These are phyloP conservation scores for Ictalurus furcatus DNA, from an alignment of 2,113 vertebrate genomes.

Conservation along the genomic window DNA sequence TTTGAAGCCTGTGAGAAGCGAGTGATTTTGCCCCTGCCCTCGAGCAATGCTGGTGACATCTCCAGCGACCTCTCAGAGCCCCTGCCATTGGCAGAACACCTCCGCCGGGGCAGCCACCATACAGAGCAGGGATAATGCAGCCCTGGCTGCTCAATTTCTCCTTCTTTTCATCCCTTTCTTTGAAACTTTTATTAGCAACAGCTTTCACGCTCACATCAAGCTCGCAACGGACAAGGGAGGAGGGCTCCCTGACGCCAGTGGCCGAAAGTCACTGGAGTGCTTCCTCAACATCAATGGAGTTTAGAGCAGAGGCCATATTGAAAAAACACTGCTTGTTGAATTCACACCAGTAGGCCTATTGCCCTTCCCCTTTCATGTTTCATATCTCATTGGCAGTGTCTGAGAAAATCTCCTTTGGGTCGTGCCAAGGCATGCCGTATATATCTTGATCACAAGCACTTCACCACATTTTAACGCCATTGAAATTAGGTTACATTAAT, in stretches of 20 bases:
- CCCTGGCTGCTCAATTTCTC: slow-evolving; percentile 63
- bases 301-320: slow-evolving; percentile 49
- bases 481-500: slow-evolving; percentile 5
- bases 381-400: slow-evolving; percentile 41
- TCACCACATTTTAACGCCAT: slow-evolving; percentile 2
- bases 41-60: slow-evolving; percentile 65
- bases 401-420: slow-evolving; percentile 34
- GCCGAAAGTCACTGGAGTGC: slow-evolving; percentile 51
- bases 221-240: slow-evolving; percentile 57
- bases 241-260: slow-evolving; percentile 51
- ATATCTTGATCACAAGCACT: slow-evolving; percentile 44
- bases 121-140: slow-evolving; percentile 65
- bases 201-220: slow-evolving; percentile 67
- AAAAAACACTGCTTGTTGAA: slow-evolving; percentile 51
- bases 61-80: slow-evolving; percentile 57
- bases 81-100: slow-evolving; percentile 51
- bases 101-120: slow-evolving; percentile 54
- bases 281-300: slow-evolving; percentile 52
- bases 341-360: slow-evolving; percentile 55
- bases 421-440: slow-evolving; percentile 31
- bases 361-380: slow-evolving; percentile 46
- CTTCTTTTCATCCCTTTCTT: slow-evolving; percentile 69
- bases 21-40: slow-evolving; percentile 67
- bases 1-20: slow-evolving; percentile 72
- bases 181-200: slow-evolving; percentile 75